Evolutionary conservation across 2,797 vertebrate species (phyloP), one percentile per base, ranked within the genome.

Genomic region (Rhadinocentrus ornatus): DNA sequence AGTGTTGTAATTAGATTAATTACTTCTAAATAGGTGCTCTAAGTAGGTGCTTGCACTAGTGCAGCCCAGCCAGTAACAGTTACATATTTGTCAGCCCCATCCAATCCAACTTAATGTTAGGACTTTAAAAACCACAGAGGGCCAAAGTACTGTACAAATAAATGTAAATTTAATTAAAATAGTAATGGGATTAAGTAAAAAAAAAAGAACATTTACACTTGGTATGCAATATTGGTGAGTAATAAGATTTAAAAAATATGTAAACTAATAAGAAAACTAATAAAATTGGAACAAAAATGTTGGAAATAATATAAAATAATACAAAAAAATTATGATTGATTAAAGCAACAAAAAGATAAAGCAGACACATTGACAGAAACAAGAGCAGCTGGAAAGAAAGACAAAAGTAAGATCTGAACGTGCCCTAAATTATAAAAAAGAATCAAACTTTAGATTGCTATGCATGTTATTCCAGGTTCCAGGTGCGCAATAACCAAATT

Each of bases 401-500:
- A 24, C n/a, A 31, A 44, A 65, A 52, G 22, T 26, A 50, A 73
- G 66, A 26, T 41, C 34, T 70, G 26, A 48, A 71, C 56, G 61
- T 31, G 26, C 54, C 46, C 50, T 10, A 3, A 31, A 72, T 48
- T 32, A 66, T 72, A 60, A 63, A 76, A 69, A 41, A 39, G 32
- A 62, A 37, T 32, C 26, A 20, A 22, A 39, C 37, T 65, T 37
- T 55, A 31, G 4, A 63, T 58, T 67, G 16, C 11, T 34, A 11
- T 71, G 20, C 26, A 52, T 35, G 11, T 61, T 66, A 24, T 26
- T 31, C 20, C 60, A 62, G 27, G 37, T 12, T 75, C 59, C 18
- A 75, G 60, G 72, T 66, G 64, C 44, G 31, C 34, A 18, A 22
- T 55, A 54, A 64, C 37, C 61, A 62, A 39, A 37, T 60, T 35